A percentile compares a stretch with the other conserved stretches of the same genome.
Evolutionary conservation across 2,888 invertebrate genomes (phyloP).

Genomic region (Melangyna quadrimaculata): DNA sequence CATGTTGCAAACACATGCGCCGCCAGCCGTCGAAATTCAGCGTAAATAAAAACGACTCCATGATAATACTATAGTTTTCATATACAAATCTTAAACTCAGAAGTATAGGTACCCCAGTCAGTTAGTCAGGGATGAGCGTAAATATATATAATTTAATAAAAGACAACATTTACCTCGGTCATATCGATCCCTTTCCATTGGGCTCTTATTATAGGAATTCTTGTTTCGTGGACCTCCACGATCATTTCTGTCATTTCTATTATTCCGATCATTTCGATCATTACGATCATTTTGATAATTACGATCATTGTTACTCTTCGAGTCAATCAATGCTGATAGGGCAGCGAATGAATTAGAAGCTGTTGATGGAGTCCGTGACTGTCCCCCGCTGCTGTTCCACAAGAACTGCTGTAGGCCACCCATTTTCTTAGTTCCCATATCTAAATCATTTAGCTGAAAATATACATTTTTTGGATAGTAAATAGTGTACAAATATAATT

Average conservation of each 20-base stretch:
- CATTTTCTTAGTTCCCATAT: conserved; percentile 79
- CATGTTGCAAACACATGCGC: too few relatives aligned
- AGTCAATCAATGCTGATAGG: conserved; percentile 76
- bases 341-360: conserved; percentile 79
- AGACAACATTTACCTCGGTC: conserved; percentile 73
- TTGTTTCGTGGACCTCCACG: conserved; percentile 78
- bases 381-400: conserved; percentile 74
- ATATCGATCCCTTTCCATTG: conserved; percentile 79
- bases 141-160: too few relatives aligned
- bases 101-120: too few relatives aligned
- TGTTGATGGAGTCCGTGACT: conserved; percentile 74
- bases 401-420: conserved; percentile 77
- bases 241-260: conserved; percentile 75
- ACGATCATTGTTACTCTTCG: conserved; percentile 76
- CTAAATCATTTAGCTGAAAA: conserved; percentile 74
- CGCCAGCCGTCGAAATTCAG: too few relatives aligned
- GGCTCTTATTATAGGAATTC: conserved; percentile 78
- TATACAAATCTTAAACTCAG: too few relatives aligned
- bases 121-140: too few relatives aligned
- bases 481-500: too few relatives aligned
- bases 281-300: too few relatives aligned
- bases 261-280: conserved; percentile 75
- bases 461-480: too few relatives aligned
- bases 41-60: too few relatives aligned
- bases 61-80: too few relatives aligned